Base-by-base conservation (phyloP, 2,888 invertebrate genomes). In the Beris chalybata region DNA sequence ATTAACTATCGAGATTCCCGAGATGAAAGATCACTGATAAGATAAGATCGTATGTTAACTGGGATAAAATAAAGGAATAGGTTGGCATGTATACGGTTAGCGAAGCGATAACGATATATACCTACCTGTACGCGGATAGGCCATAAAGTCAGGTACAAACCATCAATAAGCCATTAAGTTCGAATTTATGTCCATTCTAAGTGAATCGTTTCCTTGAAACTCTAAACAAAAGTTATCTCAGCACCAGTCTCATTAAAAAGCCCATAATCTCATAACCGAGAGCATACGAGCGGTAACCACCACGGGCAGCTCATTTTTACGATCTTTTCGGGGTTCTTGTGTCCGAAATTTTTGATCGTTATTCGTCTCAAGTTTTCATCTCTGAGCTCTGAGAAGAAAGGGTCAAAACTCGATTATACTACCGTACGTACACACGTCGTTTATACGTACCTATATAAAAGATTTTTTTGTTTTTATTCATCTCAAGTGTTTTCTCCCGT, bases 111-210 rank as follows among this genome's bases (percentile, higher is more conserved):
- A 3, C 5, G n/a, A n/a, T 11, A 29, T 29, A 52, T n/a, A n/a
- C n/a, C n/a, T 22, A 31, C 5, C 7, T 54, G 54, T 22, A 54
- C 5, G n/a, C 54, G 12, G 31, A 54, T 22, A 29, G 31, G n/a
- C 13, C 12, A 12, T 31, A 54, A n/a, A 30, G 9, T 5, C 31
- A 29, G 44, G 44, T 56, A 44, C 44, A 56, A 22, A 30, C 56
- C 56, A 56, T 56, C 56, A 56, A 56, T 56, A 44, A 56, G 15
- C 43, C 56, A 56, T 56, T 56, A 56, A 56, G 44, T 44, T 56
- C 44, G 44, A 44, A 43, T 56, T 56, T 56, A 56, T 56, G 7
- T 44, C 56, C 44, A 56, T 56, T 56, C 56, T 56, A 56, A 56
- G 44, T 56, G 56, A 56, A 56, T 43, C 56, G 56, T 56, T 56